phyloP scores from a whole-genome alignment of 2,888 invertebrate species.

The Leucozona laternaria region DNA sequence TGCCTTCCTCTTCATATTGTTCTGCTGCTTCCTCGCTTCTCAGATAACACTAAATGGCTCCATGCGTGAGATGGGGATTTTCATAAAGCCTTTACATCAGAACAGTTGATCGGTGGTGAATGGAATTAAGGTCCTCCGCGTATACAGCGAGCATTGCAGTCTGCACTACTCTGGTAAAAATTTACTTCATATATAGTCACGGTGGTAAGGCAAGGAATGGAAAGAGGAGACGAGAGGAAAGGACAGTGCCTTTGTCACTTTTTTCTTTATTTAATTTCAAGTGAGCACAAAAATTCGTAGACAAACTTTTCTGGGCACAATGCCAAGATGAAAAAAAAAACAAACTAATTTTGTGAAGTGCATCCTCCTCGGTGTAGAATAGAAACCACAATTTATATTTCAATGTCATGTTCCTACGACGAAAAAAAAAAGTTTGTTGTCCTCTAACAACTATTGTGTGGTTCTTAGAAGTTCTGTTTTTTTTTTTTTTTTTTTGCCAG shows the following conservation, averaged over 20 bases:
- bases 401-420: conserved; percentile 62
- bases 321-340: conserved; percentile 49
- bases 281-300: conserved; percentile 16
- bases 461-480: conserved; percentile 3
- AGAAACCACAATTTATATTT: conserved; percentile 59
- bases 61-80: conserved; percentile 58
- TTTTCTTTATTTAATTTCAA: conserved; percentile 31
- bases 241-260: conserved; percentile 43
- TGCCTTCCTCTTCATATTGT: conserved; percentile 30
- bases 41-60: conserved; percentile 57
- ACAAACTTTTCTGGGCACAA: conserved; percentile 61
- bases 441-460: conserved; percentile 17
- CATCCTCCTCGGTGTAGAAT: conserved; percentile 44
- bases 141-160: neutral
- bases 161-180: conserved; percentile 22
- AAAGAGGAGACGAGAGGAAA: neutral
- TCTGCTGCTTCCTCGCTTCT: conserved; percentile 30
- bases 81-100: conserved; percentile 6
- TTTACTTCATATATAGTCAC: conserved; percentile 44
- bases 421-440: conserved; percentile 30
- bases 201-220: conserved; percentile 12
- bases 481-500: conserved; percentile 8
- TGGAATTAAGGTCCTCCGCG: conserved; percentile 26
- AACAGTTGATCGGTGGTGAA: conserved; percentile 11
- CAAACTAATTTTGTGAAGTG: conserved; percentile 66